Conservation (phyloP, 2,888 invertebrate species). For the Temnothorax unifasciatus region DNA sequence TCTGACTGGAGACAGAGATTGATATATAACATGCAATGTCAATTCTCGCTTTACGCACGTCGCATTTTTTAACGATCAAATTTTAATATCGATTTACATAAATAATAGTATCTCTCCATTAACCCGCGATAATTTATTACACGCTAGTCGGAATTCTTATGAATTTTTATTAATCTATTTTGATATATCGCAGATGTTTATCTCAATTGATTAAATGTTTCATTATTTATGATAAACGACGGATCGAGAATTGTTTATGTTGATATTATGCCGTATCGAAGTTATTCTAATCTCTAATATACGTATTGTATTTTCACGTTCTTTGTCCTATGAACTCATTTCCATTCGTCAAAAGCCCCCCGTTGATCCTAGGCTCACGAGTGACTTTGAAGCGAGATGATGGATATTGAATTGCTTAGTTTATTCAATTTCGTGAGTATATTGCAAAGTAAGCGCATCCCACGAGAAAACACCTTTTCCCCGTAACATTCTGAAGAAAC, state of each 20-base stretch:
- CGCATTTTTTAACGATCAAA: slow-evolving; percentile 18
- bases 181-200: slow-evolving; percentile 4
- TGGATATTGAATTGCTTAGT: slow-evolving; percentile 66
- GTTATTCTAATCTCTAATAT: slow-evolving; percentile 30
- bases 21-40: slow-evolving; percentile 22
- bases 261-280: neutral
- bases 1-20: slow-evolving; percentile 26
- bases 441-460: slow-evolving; percentile 60
- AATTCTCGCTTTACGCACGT: neutral
- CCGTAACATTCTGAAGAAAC: slow-evolving; percentile 54
- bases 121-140: slow-evolving; percentile 11
- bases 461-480: slow-evolving; percentile 53
- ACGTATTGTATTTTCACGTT: neutral
- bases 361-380: slow-evolving; percentile 62
- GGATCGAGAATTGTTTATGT: slow-evolving; percentile 1
- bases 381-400: slow-evolving; percentile 62
- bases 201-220: neutral
- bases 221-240: slow-evolving; percentile 18
- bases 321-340: slow-evolving; percentile 61
- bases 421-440: slow-evolving; percentile 66
- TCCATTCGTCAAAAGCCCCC: slow-evolving; percentile 55
- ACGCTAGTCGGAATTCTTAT: neutral
- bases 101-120: slow-evolving; percentile 29
- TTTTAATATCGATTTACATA: slow-evolving; percentile 37
- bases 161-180: slow-evolving; percentile 33